These are phyloP conservation scores for Heliconius aoede DNA, from an alignment of 2,888 invertebrate genomes.

Conservation along the genomic window DNA sequence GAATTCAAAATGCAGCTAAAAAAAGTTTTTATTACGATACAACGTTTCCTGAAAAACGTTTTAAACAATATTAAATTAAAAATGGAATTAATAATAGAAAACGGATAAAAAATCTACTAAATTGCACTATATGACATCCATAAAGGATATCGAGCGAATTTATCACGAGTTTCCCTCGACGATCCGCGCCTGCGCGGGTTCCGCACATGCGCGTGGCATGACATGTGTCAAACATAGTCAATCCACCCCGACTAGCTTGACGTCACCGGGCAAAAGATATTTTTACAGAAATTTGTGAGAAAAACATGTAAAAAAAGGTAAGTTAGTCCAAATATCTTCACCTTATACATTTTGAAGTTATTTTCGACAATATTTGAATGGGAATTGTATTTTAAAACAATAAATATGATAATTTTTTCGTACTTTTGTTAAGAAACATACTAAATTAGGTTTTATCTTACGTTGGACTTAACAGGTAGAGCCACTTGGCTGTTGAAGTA, in stretches of 20 bases:
- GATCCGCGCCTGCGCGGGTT: conserved; percentile 63
- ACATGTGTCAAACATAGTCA: conserved; percentile 73
- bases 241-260: conserved; percentile 58
- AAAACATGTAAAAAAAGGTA: conserved; percentile 68
- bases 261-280: conserved; percentile 62
- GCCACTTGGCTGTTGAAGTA: conserved; percentile 1
- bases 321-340: conserved; percentile 34
- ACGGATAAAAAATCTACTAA: not conserved
- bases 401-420: not conserved
- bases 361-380: not conserved
- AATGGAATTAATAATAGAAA: not conserved
- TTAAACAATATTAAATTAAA: too few relatives aligned
- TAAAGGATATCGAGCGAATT: conserved; percentile 29
- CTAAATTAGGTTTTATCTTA: not conserved
- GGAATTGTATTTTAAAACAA: not conserved
- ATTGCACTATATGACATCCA: not conserved
- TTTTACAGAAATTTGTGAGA: conserved; percentile 53
- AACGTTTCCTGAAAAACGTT: too few relatives aligned
- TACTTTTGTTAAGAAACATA: not conserved
- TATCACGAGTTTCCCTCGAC: conserved; percentile 40
- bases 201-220: conserved; percentile 60
- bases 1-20: not conserved
- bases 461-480: conserved; percentile 9
- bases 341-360: not conserved
- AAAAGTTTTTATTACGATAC: too few relatives aligned